Conservation (phyloP, 2,888 invertebrate species). For the Microdon myrmicae region DNA sequence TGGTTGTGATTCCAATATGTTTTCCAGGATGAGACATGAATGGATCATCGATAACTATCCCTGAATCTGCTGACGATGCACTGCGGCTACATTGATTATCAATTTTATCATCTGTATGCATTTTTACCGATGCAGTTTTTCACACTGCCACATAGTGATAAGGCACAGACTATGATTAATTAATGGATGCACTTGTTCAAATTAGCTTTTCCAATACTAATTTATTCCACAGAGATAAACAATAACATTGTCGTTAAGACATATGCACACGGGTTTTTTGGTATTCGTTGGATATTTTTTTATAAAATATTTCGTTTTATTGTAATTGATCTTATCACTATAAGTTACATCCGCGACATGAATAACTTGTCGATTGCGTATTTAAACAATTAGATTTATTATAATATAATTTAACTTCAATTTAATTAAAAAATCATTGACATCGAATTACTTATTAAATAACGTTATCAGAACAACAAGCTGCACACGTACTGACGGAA, state of each 20-base stretch:
- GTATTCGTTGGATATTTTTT: too few species aligned
- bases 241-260: too few species aligned
- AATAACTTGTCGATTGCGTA: too few species aligned
- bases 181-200: neutral
- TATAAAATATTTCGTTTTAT: too few species aligned
- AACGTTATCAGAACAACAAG: too few species aligned
- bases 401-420: too few species aligned
- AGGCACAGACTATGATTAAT: slow-evolving; percentile 1
- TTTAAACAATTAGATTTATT: too few species aligned
- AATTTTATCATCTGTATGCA: slow-evolving; percentile 42
- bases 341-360: neutral
- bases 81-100: slow-evolving; percentile 55
- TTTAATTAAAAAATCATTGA: too few species aligned
- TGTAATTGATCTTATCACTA: neutral
- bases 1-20: slow-evolving; percentile 37
- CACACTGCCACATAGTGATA: slow-evolving; percentile 13
- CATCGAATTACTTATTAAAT: too few species aligned
- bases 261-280: too few species aligned
- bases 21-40: slow-evolving; percentile 45
- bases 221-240: too few species aligned
- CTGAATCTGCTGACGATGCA: slow-evolving; percentile 63
- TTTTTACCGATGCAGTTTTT: slow-evolving; percentile 32
- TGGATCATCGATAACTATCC: slow-evolving; percentile 60
- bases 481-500: slow-evolving; percentile 22
- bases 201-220: too few species aligned